Base-by-base conservation (phyloP, 1,140 invertebrate genomes). In the Anastrepha ludens region DNA sequence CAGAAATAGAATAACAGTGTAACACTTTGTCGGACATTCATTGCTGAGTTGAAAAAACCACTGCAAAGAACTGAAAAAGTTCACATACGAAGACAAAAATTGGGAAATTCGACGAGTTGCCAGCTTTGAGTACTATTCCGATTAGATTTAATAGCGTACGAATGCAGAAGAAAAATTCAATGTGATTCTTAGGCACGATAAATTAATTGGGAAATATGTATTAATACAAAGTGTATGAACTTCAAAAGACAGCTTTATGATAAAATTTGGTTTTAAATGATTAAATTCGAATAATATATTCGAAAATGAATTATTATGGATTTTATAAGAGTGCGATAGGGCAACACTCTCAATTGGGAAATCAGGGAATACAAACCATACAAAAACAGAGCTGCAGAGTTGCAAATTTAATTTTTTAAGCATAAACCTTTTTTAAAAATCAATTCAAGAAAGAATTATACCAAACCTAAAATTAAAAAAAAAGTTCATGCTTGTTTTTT, bases 21-120 rank as follows among this genome's bases (percentile, higher is more conserved):
- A 62, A 7, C 85, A 44, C 44, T 47, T 86, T 17, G 2, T 8
- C 58, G 13, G 44, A 47, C 39, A 29, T 62, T 17, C 39, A 44
- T 62, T 29, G 20, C 50, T 39, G 60, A 62, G 58, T 41, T 64
- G 60, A 86, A 86, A 86, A 86, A 62, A n/a, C n/a, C 29, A 62
- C 58, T 86, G 58, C 58, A 86, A 17, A 64, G 44, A 86, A 47
- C 39, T 47, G 15, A 41, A 58, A 62, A 44, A 17, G 15, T 86
- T 20, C 85, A 86, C 85, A 62, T 7, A 62, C 9, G 59, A 86
- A 62, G 13, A 44, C 15, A 39, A 85, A 74, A 64, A 60, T 62
- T 86, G 50, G 44, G 44, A 62, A 62, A 60, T 86, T 9, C 13
- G 7, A 13, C 15, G 58, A 62, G 60, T 17, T 62, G 11, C 58